Evolutionary conservation across 2,888 invertebrate genomes (phyloP).

Genomic region (Epinotia demarniana): DNA sequence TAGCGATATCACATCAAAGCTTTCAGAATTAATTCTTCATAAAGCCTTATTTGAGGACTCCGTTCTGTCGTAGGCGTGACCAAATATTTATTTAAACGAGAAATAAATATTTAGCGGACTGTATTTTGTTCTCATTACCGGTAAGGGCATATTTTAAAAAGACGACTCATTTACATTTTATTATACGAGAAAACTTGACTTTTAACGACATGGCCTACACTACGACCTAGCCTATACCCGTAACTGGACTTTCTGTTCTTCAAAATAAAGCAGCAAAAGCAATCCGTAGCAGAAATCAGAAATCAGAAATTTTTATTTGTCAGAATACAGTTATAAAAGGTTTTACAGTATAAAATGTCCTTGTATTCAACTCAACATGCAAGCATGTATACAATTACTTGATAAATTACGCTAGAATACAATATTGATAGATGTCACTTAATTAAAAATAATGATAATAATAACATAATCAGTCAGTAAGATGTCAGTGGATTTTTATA

Average conservation of each 20-base stretch:
- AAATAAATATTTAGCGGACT: conserved; percentile 17
- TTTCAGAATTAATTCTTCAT: conserved; percentile 35
- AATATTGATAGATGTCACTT: too few relatives aligned
- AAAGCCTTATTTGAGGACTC: conserved; percentile 27
- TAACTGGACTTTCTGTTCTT: neutral
- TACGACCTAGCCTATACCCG: neutral
- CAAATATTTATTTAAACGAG: conserved; percentile 22
- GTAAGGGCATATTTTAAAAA: neutral
- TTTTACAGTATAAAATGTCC: too few relatives aligned
- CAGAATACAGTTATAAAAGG: too few relatives aligned
- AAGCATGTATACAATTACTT: too few relatives aligned
- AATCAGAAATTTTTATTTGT: too few relatives aligned
- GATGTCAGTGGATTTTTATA: too few relatives aligned
- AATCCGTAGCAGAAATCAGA: too few relatives aligned
- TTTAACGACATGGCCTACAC: too few relatives aligned
- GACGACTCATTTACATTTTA: neutral
- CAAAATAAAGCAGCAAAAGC: neutral
- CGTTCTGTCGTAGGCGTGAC: conserved; percentile 12
- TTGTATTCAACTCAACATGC: too few relatives aligned
- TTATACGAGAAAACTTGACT: neutral
- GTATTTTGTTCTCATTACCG: neutral
- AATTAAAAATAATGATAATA: too few relatives aligned
- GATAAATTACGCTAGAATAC: too few relatives aligned
- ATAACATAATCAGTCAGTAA: too few relatives aligned
- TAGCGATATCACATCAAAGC: conserved; percentile 32